Evolutionary conservation across 2,888 invertebrate species (phyloP), one percentile per base, ranked within the genome.

Genomic region (Drosophila cognata): DNA sequence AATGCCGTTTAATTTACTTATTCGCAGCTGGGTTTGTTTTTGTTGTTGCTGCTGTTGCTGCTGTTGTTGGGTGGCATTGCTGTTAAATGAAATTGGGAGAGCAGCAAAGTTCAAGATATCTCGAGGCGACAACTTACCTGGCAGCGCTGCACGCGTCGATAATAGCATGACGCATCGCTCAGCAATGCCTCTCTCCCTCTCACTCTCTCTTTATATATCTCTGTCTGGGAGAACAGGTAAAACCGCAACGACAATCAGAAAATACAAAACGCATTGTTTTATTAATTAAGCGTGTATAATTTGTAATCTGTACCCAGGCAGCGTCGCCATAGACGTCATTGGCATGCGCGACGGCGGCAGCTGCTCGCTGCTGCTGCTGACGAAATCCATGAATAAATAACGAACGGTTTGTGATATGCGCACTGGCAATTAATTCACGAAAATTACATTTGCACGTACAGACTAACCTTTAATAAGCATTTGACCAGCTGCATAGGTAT

Each of bases 211-310:
- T n/a, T 11, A 43, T n/a, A 10, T 33, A 2, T 31, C 52, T 21
- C 46, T 10, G 13, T 35, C 21, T 56, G 43, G 13, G 31, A 48
- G 50, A 58, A 55, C 50, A 55, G 53, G 48, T 60, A 61, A 64
- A 82, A 43, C 58, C 77, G 38, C 51, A 35, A 4, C 28, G 50
- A 11, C 33, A 74, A 64, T 52, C 21, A 46, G 38, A 28, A 77
- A 59, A 56, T 56, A 38, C 43, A 57, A 62, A 64, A 65, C 72
- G 57, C 60, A 71, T 61, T 43, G 46, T 21, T 52, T 71, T 53
- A 61, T 50, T 79, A 77, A 82, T 84, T 73, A 78, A 82, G 87
- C 79, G 84, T 82, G 75, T 72, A 68, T 64, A 70, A 78, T 82
- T 68, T 71, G 56, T 82, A 82, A 84, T 87, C 73, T 76, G 75